Conservation (phyloP, 2,113 vertebrate genomes). For the Cichladusa arquata region DNA sequence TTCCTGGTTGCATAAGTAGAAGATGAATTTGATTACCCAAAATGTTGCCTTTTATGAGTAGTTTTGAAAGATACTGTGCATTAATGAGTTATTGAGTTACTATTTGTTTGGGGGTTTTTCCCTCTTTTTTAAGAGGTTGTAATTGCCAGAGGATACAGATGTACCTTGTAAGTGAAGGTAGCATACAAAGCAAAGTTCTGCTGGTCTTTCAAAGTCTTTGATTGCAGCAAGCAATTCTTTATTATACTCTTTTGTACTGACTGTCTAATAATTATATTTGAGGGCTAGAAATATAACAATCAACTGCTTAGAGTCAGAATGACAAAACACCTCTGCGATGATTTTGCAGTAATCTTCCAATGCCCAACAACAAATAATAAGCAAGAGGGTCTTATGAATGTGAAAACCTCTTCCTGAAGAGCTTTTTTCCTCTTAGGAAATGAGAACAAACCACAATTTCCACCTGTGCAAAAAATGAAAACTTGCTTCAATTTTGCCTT, state of each 20-base stretch:
- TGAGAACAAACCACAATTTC: neutral
- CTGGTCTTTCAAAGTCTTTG: neutral
- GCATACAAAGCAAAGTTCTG: neutral
- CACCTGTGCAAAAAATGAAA: conserved; percentile 6
- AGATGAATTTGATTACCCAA: neutral
- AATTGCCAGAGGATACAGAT: neutral
- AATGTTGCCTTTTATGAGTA: neutral
- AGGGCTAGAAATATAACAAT: neutral
- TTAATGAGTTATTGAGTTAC: neutral
- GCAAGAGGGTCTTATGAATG: neutral
- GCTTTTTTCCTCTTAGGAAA: neutral
- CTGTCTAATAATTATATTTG: neutral
- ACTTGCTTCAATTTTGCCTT: neutral
- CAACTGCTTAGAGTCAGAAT: neutral
- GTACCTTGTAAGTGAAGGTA: neutral
- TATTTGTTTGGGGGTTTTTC: neutral
- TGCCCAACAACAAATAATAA: neutral
- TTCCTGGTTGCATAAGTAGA: neutral
- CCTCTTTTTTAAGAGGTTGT: neutral
- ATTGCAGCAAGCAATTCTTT: neutral
- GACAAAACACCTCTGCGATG: neutral
- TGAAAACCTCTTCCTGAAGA: neutral
- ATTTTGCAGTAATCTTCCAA: neutral
- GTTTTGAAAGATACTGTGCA: neutral
- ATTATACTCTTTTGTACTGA: neutral